These are phyloP conservation scores for Octopus bimaculoides DNA, from an alignment of 1,140 invertebrate genomes.

Conservation along the genomic window DNA sequence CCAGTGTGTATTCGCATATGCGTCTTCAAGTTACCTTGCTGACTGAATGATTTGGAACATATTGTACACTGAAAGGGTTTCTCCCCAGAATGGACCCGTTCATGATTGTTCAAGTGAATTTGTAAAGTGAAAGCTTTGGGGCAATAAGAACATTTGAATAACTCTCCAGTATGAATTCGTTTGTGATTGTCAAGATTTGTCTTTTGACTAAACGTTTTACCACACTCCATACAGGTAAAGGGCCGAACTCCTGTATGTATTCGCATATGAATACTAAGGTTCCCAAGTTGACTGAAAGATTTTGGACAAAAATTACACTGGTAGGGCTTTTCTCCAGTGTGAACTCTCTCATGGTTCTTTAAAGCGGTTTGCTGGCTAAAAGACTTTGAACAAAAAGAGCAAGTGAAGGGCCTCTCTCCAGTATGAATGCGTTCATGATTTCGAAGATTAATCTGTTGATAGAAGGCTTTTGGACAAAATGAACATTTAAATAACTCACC, in stretches of 20 bases:
- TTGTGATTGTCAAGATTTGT: not conserved
- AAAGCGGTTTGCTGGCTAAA: conserved; percentile 72
- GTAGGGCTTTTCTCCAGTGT: conserved; percentile 35
- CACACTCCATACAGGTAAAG: not conserved
- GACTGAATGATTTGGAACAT: not conserved
- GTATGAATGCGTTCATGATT: conserved; percentile 62
- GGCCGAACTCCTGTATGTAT: not conserved
- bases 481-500: conserved; percentile 71
- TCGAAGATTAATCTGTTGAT: conserved; percentile 49
- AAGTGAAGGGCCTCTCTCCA: conserved; percentile 73
- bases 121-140: not conserved
- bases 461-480: conserved; percentile 68
- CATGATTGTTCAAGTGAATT: not conserved
- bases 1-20: not conserved
- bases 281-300: not conserved
- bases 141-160: not conserved
- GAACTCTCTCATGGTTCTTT: conserved; percentile 29
- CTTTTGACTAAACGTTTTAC: not conserved
- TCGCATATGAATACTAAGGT: not conserved
- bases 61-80: not conserved
- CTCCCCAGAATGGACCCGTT: not conserved
- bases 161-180: not conserved
- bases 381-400: conserved; percentile 68
- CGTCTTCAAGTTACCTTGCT: not conserved
- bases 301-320: not conserved